Conservation (phyloP, 2,888 invertebrate genomes). For the Phalangium opilio region DNA sequence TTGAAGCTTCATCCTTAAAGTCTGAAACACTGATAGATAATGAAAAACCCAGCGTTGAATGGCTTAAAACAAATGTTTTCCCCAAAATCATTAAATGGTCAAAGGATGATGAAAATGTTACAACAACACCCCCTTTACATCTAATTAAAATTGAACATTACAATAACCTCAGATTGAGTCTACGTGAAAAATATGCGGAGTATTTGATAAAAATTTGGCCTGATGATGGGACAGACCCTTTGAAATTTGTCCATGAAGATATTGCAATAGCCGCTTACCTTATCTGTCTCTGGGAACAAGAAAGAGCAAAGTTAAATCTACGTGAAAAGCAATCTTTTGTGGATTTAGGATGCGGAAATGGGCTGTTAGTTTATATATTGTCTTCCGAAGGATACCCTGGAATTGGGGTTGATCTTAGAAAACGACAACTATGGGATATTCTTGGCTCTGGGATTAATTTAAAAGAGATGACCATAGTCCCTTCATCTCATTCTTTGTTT, state of each 20-base stretch:
- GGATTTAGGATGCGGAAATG: slow-evolving; percentile 96
- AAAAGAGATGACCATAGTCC: slow-evolving; percentile 40
- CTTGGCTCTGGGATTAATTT: slow-evolving; percentile 44
- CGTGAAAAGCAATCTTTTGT: slow-evolving; percentile 50
- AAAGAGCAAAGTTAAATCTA: slow-evolving; percentile 33
- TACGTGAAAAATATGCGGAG: slow-evolving; percentile 63
- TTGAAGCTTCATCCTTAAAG: slow-evolving; percentile 4
- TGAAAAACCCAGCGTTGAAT: slow-evolving; percentile 3
- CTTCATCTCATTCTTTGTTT: slow-evolving; percentile 48
- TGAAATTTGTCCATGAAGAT: slow-evolving; percentile 92
- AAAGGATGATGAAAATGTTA: slow-evolving; percentile 1
- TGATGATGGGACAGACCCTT: slow-evolving; percentile 73
- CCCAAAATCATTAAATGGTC: slow-evolving; percentile 15
- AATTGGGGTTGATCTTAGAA: slow-evolving; percentile 65
- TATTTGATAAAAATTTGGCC: slow-evolving; percentile 48
- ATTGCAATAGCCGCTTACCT: slow-evolving; percentile 82
- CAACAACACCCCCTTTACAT: slow-evolving; percentile 39
- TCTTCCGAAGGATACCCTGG: slow-evolving; percentile 58
- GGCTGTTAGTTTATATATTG: slow-evolving; percentile 72
- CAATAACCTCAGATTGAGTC: slow-evolving; percentile 47
- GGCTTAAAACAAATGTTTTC: slow-evolving; percentile 11
- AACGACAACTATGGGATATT: slow-evolving; percentile 72
- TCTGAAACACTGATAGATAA: background rate
- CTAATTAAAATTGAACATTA: slow-evolving; percentile 53
- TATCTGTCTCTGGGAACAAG: slow-evolving; percentile 57